phyloP scores from a whole-genome alignment of 2,113 vertebrate species.

The Cettia cetti region DNA sequence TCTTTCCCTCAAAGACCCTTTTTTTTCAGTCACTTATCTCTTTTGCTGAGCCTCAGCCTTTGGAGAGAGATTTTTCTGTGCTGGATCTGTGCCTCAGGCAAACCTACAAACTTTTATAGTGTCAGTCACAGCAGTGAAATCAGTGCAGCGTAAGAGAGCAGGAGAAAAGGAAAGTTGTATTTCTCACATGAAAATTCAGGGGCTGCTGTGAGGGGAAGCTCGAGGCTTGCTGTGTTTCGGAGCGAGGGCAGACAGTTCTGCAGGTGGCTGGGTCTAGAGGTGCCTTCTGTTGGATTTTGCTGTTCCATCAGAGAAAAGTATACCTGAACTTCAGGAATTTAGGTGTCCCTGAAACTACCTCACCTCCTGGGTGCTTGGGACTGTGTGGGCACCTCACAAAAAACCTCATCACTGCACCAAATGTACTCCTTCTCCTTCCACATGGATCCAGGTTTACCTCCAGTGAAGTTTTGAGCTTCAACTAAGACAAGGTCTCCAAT shows the following conservation, averaged over 20 bases:
- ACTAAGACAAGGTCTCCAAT: neutral
- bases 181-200: neutral
- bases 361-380: neutral
- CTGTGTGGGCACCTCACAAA: neutral
- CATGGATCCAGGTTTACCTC: neutral
- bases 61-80: neutral
- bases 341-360: neutral
- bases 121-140: conserved; percentile 51
- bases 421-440: neutral
- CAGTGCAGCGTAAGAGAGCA: neutral
- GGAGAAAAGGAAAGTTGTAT: neutral
- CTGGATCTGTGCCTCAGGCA: conserved; percentile 46
- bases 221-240: neutral
- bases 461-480: neutral
- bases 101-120: conserved; percentile 40
- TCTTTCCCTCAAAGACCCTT: neutral
- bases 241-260: neutral
- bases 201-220: neutral
- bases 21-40: neutral
- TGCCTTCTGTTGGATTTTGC: neutral
- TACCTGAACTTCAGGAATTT: neutral
- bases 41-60: conserved; percentile 11
- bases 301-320: neutral
- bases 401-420: neutral
- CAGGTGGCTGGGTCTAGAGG: neutral